Evolutionary conservation across 2,113 vertebrate species (phyloP).

Genomic region (Alexandromys fortis): DNA sequence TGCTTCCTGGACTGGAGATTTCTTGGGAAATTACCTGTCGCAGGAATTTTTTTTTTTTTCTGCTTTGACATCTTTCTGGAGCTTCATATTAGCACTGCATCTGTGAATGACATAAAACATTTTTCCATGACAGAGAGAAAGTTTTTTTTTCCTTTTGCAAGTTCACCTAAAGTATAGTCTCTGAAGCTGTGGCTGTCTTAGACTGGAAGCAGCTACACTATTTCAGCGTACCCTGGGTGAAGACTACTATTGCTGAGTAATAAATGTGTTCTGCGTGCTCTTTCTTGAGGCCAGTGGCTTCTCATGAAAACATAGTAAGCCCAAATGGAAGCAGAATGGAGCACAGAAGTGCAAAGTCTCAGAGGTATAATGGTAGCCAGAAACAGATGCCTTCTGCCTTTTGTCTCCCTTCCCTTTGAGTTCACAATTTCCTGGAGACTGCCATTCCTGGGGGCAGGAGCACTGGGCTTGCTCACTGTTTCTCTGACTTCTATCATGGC

Average conservation of each 20-base stretch:
- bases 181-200: conserved; percentile 86
- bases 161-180: conserved; percentile 88
- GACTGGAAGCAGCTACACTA: conserved; percentile 7
- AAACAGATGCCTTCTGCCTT: neutral
- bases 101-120: neutral
- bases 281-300: conserved; percentile 78
- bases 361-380: neutral
- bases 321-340: neutral
- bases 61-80: neutral
- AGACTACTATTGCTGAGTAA: conserved; percentile 89
- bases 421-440: neutral
- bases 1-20: neutral
- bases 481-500: neutral
- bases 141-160: conserved; percentile 78
- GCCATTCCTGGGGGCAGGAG: neutral
- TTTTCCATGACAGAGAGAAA: conserved; percentile 20
- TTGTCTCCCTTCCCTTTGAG: neutral
- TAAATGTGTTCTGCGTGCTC: conserved; percentile 83
- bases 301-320: neutral
- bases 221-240: conserved; percentile 87
- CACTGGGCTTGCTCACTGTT: neutral
- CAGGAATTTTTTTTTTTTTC: neutral
- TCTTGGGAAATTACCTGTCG: neutral
- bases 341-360: neutral
- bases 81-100: neutral